Base-by-base conservation (phyloP, 2,113 vertebrate species). In the Neotoma lepida region DNA sequence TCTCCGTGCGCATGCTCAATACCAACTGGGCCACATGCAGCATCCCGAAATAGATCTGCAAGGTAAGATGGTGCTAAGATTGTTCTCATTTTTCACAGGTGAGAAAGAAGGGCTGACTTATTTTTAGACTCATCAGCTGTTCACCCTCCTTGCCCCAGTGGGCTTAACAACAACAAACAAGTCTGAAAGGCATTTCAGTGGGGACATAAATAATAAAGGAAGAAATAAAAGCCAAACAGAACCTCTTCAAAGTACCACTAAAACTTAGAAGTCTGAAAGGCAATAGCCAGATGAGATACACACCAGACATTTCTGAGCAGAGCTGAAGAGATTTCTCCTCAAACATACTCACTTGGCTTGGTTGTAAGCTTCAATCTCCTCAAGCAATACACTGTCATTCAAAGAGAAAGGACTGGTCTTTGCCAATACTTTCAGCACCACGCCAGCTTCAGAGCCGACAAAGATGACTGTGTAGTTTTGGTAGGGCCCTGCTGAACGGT, bases 291-390 rank as follows among this genome's bases (percentile, higher is more conserved):
- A 87, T 63, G 58, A 97, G 94, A 88, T 28, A 61, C 2, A 84
- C 0, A 0, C 26, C 0, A 41, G 91, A 92, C 97, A 95, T 35
- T 71, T 90, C 9, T 76, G 68, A 87, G 80, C 61, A 91, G 80
- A 58, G 91, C 89, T 88, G 5, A 51, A 95, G 58, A 39, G 78
- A 2, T 0, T 82, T 91, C 92, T 96, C 12, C 17, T 94, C 82
- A 96, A 93, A 89, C 89, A 93, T 61, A 98, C 99, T 93, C 99
- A 99, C 99, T 99, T 99, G 97, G 99, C 99, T 94, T 98, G 99
- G 98, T 99, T 99, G 98, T 99, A 99, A 58, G 99, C 98, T 91
- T 99, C 99, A 91, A 99, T 99, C 98, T 99, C 99, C 98, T 99
- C 99, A 98, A 99, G 98, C 88, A 99, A 98, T 78, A 99, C 89